Evolutionary conservation across 2,113 vertebrate species (phyloP).

Genomic region (Phyllostomus discolor): DNA sequence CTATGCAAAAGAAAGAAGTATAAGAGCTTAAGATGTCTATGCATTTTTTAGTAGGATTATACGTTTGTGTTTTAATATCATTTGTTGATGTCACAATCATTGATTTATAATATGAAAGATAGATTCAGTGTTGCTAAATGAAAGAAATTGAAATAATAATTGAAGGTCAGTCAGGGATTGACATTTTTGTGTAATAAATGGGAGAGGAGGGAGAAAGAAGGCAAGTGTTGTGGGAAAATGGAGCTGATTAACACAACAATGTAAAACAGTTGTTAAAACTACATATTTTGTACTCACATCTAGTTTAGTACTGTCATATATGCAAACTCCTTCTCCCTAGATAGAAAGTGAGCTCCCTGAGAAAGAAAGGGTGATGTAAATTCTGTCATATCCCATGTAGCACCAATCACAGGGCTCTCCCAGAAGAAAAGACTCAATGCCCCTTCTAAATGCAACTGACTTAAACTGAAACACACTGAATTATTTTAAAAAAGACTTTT

Average conservation of each 20-base stretch:
- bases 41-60: background rate
- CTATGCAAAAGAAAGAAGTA: background rate
- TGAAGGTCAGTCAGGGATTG: slow-evolving; percentile 28
- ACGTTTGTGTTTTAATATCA: slow-evolving; percentile 14
- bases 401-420: background rate
- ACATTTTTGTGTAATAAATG: background rate
- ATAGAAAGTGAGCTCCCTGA: background rate
- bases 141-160: slow-evolving; percentile 26
- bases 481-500: background rate
- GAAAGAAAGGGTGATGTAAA: background rate
- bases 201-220: background rate
- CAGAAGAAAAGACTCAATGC: background rate
- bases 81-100: slow-evolving; percentile 37
- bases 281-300: background rate
- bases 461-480: background rate
- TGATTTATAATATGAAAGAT: slow-evolving; percentile 23
- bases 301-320: background rate
- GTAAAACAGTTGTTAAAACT: background rate
- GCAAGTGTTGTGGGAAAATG: background rate
- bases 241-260: background rate
- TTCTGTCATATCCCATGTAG: background rate
- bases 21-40: background rate
- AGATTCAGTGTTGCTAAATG: slow-evolving; percentile 20
- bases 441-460: background rate
- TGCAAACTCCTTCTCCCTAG: background rate